Evolutionary conservation across 2,113 vertebrate genomes (phyloP).

Genomic region (Terrapene triunguis): DNA sequence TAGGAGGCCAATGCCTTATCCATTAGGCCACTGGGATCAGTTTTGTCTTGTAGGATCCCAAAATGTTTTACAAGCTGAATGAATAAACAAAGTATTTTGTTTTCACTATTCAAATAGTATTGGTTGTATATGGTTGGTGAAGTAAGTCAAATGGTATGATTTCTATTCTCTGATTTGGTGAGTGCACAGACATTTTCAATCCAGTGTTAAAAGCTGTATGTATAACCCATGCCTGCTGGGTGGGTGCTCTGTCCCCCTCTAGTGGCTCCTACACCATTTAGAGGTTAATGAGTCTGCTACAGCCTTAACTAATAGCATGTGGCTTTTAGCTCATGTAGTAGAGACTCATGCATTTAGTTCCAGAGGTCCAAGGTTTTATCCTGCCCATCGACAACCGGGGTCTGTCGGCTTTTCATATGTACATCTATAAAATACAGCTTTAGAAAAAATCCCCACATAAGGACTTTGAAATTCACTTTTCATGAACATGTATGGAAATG

Average conservation of each 20-base stretch:
- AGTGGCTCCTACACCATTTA: too few species aligned
- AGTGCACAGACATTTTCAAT: neutral
- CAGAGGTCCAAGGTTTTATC: too few species aligned
- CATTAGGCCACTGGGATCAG: neutral
- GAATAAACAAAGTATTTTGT: neutral
- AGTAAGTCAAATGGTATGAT: neutral
- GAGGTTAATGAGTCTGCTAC: too few species aligned
- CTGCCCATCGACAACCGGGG: too few species aligned
- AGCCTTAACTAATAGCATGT: too few species aligned
- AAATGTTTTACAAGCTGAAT: slow-evolving; percentile 24
- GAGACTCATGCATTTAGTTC: too few species aligned
- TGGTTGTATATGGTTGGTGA: neutral
- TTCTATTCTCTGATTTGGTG: neutral
- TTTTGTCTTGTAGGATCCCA: slow-evolving; percentile 4
- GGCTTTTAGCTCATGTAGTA: too few species aligned
- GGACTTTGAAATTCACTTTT: neutral
- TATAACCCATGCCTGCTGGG: neutral
- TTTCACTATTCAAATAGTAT: neutral
- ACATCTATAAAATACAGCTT: neutral
- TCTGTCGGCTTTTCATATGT: neutral
- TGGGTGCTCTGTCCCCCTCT: too few species aligned
- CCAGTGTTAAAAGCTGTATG: neutral
- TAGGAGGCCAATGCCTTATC: too few species aligned
- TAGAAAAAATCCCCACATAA: neutral
- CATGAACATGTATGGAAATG: neutral